Evolutionary conservation across 2,888 invertebrate species (phyloP).

Genomic region (Heliconius charithonia): DNA sequence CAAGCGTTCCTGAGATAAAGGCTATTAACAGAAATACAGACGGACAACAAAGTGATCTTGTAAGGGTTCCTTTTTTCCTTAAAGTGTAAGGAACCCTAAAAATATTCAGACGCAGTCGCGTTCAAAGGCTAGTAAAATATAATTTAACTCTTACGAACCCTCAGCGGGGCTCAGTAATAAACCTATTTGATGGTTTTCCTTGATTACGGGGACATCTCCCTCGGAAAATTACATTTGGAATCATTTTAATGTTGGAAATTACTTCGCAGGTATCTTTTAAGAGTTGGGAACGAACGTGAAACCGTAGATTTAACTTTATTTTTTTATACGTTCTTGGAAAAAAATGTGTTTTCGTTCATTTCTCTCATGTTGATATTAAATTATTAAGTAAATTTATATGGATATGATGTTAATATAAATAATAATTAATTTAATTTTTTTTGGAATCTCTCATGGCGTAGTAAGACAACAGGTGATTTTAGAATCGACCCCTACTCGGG

Average conservation of each 20-base stretch:
- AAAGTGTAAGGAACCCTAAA: no score
- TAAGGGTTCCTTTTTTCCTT: no score
- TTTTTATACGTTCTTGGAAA: background rate
- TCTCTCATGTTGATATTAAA: background rate
- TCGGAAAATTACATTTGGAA: slow-evolving; percentile 29
- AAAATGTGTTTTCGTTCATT: background rate
- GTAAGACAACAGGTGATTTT: background rate
- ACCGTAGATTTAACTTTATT: slow-evolving; percentile 1
- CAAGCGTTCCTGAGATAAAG: no score
- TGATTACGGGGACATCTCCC: slow-evolving; percentile 35
- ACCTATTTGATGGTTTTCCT: slow-evolving; percentile 38
- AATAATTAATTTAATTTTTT: background rate
- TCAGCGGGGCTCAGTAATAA: slow-evolving; percentile 26
- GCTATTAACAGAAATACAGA: no score
- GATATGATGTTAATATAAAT: background rate
- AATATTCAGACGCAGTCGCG: background rate
- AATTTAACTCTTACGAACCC: slow-evolving; percentile 19
- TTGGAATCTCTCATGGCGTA: background rate
- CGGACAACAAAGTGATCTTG: no score
- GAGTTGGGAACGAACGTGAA: background rate
- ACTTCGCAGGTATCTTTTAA: slow-evolving; percentile 30
- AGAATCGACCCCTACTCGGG: no score
- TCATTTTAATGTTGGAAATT: slow-evolving; percentile 37
- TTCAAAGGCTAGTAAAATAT: slow-evolving; percentile 8
- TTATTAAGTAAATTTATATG: background rate